These are phyloP conservation scores for Oxyteleia sp. DNA, from an alignment of 2,888 invertebrate species.

Conservation along the genomic window DNA sequence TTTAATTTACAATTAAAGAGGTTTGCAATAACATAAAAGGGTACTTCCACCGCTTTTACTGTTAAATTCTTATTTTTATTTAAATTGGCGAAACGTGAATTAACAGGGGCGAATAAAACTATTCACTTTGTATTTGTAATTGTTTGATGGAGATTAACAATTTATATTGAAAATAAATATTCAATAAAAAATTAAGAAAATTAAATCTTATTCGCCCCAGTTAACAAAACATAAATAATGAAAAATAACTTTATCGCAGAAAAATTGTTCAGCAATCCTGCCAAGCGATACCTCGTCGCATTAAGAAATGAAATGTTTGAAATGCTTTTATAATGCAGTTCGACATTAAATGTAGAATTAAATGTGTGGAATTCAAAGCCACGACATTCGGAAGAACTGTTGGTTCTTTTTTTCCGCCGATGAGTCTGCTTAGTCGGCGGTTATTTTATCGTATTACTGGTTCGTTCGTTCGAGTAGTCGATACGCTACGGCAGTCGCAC, in stretches of 20 bases:
- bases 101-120: too few relatives aligned
- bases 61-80: too few relatives aligned
- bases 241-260: neutral
- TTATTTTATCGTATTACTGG: constrained; percentile 75
- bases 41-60: too few relatives aligned
- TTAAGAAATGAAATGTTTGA: constrained; percentile 45
- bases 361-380: constrained; percentile 66
- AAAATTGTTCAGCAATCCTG: neutral
- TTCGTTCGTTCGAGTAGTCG: constrained; percentile 65
- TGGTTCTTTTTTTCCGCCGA: constrained; percentile 15
- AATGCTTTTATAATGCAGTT: constrained; percentile 42
- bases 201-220: too few relatives aligned
- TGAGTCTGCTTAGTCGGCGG: constrained; percentile 72
- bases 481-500: constrained; percentile 50
- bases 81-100: too few relatives aligned
- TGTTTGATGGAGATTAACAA: too few relatives aligned
- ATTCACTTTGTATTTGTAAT: too few relatives aligned
- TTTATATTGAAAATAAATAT: too few relatives aligned
- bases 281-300: constrained; percentile 7
- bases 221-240: neutral
- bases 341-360: constrained; percentile 50
- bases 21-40: too few relatives aligned
- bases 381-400: too few relatives aligned
- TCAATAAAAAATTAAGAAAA: too few relatives aligned
- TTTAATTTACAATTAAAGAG: too few relatives aligned